Conservation (phyloP, 1,140 invertebrate genomes). For the Palaemon carinicauda region DNA sequence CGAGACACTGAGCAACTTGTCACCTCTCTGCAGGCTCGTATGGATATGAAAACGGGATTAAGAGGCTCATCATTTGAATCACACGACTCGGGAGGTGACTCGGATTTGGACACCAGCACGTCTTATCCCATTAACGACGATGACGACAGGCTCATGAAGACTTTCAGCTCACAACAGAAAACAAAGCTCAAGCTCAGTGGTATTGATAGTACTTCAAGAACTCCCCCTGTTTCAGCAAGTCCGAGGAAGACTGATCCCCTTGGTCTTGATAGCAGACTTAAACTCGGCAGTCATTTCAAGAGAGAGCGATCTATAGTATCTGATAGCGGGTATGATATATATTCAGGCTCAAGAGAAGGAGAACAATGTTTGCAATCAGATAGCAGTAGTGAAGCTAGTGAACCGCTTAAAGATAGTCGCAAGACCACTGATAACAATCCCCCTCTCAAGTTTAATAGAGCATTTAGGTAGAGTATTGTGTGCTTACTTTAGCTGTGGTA, state of each 20-base stretch:
- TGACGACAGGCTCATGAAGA: slow-evolving; percentile 39
- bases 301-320: slow-evolving; percentile 52
- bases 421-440: slow-evolving; percentile 53
- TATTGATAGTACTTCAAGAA: slow-evolving; percentile 37
- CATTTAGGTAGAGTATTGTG: slow-evolving; percentile 64
- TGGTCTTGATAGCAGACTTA: neutral
- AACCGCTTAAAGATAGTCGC: slow-evolving; percentile 39
- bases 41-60: slow-evolving; percentile 21
- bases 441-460: slow-evolving; percentile 65
- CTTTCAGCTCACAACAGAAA: slow-evolving; percentile 20
- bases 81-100: slow-evolving; percentile 61
- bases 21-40: slow-evolving; percentile 68
- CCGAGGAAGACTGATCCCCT: slow-evolving; percentile 2
- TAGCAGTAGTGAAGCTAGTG: slow-evolving; percentile 62
- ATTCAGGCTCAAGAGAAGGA: slow-evolving; percentile 31
- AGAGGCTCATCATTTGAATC: slow-evolving; percentile 59
- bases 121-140: slow-evolving; percentile 59
- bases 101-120: slow-evolving; percentile 62
- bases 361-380: slow-evolving; percentile 60
- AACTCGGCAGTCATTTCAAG: slow-evolving; percentile 38
- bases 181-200: slow-evolving; percentile 40
- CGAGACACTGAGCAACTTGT: slow-evolving; percentile 69
- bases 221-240: slow-evolving; percentile 14
- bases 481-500: neutral
- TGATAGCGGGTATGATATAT: slow-evolving; percentile 51